Base-by-base conservation (phyloP, 1,140 invertebrate genomes). In the Antheraea pernyi region DNA sequence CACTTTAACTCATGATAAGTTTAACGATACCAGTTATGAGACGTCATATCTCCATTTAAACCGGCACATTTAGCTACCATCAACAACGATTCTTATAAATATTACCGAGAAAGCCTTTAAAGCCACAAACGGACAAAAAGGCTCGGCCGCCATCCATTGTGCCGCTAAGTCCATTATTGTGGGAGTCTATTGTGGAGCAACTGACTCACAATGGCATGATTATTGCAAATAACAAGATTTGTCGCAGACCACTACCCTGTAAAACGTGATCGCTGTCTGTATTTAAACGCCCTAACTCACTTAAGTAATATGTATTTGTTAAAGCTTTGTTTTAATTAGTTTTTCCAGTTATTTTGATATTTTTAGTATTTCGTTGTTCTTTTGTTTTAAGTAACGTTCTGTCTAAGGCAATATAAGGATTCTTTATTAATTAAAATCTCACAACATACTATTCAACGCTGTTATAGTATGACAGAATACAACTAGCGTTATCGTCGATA, bases 181-280 rank as follows among this genome's bases (percentile, higher is more conserved):
- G 58, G 16, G 67, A 64, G 48, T 16, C 66, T 61, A 70, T 72
- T 75, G 65, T 72, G 62, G 61, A 13, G 19, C 59, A 53, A 53
- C 46, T 53, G 46, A 58, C 61, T 30, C 59, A 79, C 77, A 79
- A 79, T 76, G 72, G 59, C 68, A 61, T 74, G 75, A 76, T 81
- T 79, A 77, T 75, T 74, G 72, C 72, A 73, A 77, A 79, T 81
- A 79, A 77, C 77, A 73, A 75, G 72, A 81, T 76, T 71, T 71
- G 61, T 67, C 63, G 70, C 46, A 13, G 46, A 53, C 46, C 10
- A 53, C 46, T 53, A 53, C 46, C 5, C 46, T 53, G 46, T 53
- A 6, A 53, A 16, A 53, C 46, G 11, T 53, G 46, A 53, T 16
- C 46, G 13, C 46, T 53, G 46, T 13, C 46, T 53, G 46, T 13